A percentile compares a stretch with the other conserved stretches of the same genome.
These are phyloP conservation scores for Bradysia coprophila DNA, from an alignment of 1,140 invertebrate genomes.

Conservation along the genomic window DNA sequence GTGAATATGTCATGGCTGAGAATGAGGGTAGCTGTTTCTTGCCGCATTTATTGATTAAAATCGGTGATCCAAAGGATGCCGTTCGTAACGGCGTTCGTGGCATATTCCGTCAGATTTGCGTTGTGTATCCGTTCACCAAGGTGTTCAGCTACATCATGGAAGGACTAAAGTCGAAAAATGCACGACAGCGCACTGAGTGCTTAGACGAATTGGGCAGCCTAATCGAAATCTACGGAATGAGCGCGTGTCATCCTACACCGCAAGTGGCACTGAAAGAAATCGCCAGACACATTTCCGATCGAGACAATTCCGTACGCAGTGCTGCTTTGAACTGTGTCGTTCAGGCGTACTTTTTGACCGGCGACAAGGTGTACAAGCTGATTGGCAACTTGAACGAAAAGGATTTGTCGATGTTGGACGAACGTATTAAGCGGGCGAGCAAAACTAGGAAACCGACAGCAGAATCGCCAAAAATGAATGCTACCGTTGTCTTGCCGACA, in stretches of 20 bases:
- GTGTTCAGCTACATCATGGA: slow-evolving; percentile 84
- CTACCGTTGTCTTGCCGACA: background rate
- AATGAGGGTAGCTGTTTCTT: slow-evolving; percentile 86
- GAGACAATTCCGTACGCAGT: slow-evolving; percentile 90
- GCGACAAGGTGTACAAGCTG: slow-evolving; percentile 79
- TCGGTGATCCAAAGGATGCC: slow-evolving; percentile 91
- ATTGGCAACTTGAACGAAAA: slow-evolving; percentile 84
- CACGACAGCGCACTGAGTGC: slow-evolving; percentile 89
- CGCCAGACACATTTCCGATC: slow-evolving; percentile 83
- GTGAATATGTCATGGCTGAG: slow-evolving; percentile 72
- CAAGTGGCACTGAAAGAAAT: slow-evolving; percentile 75
- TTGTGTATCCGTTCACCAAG: slow-evolving; percentile 77
- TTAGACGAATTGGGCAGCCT: slow-evolving; percentile 76
- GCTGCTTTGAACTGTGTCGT: slow-evolving; percentile 90
- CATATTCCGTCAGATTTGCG: slow-evolving; percentile 68
- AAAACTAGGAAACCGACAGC: slow-evolving; percentile 37
- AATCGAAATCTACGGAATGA: slow-evolving; percentile 70
- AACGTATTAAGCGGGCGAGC: slow-evolving; percentile 77
- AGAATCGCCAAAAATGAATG: background rate
- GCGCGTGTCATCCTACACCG: slow-evolving; percentile 64
- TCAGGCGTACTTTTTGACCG: slow-evolving; percentile 75
- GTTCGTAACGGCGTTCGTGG: slow-evolving; percentile 72
- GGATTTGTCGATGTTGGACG: slow-evolving; percentile 82
- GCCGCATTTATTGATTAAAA: slow-evolving; percentile 85
- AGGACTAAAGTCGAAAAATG: slow-evolving; percentile 91